phyloP scores from a whole-genome alignment of 2,113 vertebrate species.

The Hydrochoerus hydrochaeris region DNA sequence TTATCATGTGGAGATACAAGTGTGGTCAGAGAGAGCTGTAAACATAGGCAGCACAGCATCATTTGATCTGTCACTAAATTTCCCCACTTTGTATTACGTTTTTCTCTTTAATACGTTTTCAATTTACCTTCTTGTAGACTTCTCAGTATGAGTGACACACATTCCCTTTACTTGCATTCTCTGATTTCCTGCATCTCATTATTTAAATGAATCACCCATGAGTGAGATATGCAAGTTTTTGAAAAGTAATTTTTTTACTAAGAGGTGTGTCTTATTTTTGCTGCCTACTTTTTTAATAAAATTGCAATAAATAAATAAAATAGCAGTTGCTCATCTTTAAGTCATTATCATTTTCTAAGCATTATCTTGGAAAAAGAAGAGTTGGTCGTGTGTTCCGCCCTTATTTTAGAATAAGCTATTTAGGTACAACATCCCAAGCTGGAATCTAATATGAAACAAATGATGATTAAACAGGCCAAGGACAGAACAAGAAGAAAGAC shows the following conservation, averaged over 20 bases:
- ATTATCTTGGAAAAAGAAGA: not conserved
- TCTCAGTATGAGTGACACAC: fast-evolving
- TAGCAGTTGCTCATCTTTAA: not conserved
- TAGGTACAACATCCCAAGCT: not conserved
- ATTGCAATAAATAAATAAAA: not conserved
- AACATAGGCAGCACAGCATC: too few species aligned
- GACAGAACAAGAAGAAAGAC: not conserved
- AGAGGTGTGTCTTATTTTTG: not conserved
- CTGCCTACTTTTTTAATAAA: conserved; percentile 1
- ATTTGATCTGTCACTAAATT: not conserved
- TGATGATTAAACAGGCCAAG: not conserved
- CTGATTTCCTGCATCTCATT: not conserved
- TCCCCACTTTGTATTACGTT: not conserved
- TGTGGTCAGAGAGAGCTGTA: not conserved
- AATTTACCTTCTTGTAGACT: not conserved
- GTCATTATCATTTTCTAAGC: not conserved
- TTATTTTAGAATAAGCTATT: not conserved
- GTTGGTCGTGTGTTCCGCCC: not conserved
- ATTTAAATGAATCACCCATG: not conserved
- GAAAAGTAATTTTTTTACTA: not conserved
- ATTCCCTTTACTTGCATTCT: not conserved
- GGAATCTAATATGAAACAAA: not conserved
- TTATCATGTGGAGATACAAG: not conserved
- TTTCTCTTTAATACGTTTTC: not conserved
- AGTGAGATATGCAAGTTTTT: not conserved